These are phyloP conservation scores for Aspidapion aeneum DNA, from an alignment of 2,888 invertebrate species.

Conservation along the genomic window DNA sequence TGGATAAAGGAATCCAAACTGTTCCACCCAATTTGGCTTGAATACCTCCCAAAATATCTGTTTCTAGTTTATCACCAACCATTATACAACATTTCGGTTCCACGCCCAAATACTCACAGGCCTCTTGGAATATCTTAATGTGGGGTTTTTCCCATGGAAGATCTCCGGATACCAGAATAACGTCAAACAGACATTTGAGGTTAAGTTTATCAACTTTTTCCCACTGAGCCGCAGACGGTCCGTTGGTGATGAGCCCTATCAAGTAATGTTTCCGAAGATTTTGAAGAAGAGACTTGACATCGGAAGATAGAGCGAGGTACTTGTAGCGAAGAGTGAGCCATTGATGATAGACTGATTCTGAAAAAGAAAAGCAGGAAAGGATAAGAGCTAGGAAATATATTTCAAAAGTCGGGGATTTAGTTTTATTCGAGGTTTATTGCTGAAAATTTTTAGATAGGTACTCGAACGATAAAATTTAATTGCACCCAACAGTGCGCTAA, in stretches of 20 bases:
- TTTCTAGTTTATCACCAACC: constrained; percentile 81
- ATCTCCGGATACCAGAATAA: constrained; percentile 79
- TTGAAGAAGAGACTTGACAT: constrained; percentile 65
- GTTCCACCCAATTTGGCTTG: constrained; percentile 71
- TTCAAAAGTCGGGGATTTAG: too few species aligned
- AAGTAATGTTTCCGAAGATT: constrained; percentile 70
- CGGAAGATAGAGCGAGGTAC: constrained; percentile 65
- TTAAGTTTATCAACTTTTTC: constrained; percentile 76
- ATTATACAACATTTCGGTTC: constrained; percentile 75
- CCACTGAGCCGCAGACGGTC: constrained; percentile 84
- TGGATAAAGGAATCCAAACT: constrained; percentile 71
- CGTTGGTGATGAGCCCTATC: constrained; percentile 81
- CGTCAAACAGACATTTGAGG: constrained; percentile 71
- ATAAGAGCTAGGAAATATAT: too few species aligned
- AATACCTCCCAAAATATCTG: constrained; percentile 81
- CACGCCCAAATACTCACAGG: constrained; percentile 72
- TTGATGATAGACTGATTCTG: constrained; percentile 68
- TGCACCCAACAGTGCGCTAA: too few species aligned
- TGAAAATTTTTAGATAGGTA: too few species aligned
- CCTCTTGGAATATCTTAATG: constrained; percentile 76
- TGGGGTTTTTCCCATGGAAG: constrained; percentile 85
- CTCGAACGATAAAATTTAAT: too few species aligned
- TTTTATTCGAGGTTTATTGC: too few species aligned
- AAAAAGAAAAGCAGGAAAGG: constrained; percentile 39
- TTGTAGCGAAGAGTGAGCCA: constrained; percentile 80